Percentiles rank a stretch among this genome's conserved stretches.
Conservation (phyloP, 2,797 vertebrate species). For the Cichlasoma orientale region DNA sequence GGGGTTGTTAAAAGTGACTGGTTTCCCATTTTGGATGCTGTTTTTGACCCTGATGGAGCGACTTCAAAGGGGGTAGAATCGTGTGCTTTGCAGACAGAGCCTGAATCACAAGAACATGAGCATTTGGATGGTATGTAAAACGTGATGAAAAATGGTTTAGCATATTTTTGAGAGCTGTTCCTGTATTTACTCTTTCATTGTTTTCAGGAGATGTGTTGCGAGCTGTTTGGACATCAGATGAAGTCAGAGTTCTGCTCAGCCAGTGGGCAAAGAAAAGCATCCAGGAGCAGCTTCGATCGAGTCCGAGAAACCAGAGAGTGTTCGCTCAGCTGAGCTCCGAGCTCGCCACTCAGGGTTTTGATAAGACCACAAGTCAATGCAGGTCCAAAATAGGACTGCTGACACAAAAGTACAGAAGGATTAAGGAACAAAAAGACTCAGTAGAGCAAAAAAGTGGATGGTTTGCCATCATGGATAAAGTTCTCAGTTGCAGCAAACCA, state of each 20-base stretch:
- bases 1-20: constrained; percentile 8
- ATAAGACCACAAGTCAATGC: constrained; percentile 49
- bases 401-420: constrained; percentile 22
- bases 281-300: constrained; percentile 24
- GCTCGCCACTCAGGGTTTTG: constrained; percentile 46
- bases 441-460: constrained; percentile 16
- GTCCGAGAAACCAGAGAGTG: constrained; percentile 3
- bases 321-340: constrained; percentile 47
- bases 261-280: constrained; percentile 23
- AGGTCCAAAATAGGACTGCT: constrained; percentile 27
- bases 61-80: constrained; percentile 1
- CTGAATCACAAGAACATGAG: constrained; percentile 3
- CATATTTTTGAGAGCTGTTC: not conserved
- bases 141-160: not conserved
- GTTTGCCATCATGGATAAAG: constrained; percentile 44
- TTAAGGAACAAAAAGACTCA: constrained; percentile 1
- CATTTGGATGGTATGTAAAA: not conserved
- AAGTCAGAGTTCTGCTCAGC: constrained; percentile 33
- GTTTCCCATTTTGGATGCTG: constrained; percentile 43
- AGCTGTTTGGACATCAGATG: constrained; percentile 33
- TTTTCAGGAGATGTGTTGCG: not conserved
- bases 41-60: constrained; percentile 8
- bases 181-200: not conserved
- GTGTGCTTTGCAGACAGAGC: not conserved
- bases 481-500: not conserved